Conservation (phyloP, 2,888 invertebrate genomes). For the Phyto melanocephala region DNA sequence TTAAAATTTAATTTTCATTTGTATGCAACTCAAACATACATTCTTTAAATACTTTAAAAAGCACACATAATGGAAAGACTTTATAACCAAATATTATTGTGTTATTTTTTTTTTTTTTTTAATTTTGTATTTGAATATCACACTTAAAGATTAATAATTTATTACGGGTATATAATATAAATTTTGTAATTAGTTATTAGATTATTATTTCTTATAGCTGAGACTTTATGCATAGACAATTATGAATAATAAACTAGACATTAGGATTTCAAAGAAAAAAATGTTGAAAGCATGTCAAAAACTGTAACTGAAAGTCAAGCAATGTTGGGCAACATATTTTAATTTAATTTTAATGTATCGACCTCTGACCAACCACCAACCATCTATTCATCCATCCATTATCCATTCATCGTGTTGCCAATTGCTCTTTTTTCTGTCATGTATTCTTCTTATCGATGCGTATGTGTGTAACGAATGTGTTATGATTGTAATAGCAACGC, state of each 20-base stretch:
- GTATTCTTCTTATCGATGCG: not conserved
- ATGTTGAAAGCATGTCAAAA: conserved; percentile 30
- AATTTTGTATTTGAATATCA: not conserved
- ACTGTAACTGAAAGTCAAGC: not conserved
- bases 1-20: too few species aligned
- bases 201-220: not conserved
- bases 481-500: not conserved
- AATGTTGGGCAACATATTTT: conserved; percentile 63
- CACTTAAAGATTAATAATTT: not conserved
- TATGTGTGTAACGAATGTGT: not conserved
- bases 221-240: conserved; percentile 42
- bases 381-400: too few species aligned
- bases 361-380: not conserved
- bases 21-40: not conserved
- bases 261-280: conserved; percentile 9
- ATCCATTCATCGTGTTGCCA: not conserved
- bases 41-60: not conserved
- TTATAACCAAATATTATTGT: not conserved
- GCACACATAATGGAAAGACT: conserved; percentile 8
- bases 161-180: not conserved
- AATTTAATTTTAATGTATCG: conserved; percentile 72
- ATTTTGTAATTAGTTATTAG: not conserved
- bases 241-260: conserved; percentile 48
- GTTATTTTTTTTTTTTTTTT: not conserved
- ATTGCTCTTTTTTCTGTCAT: not conserved